Evolutionary conservation across 2,888 invertebrate species (phyloP).

Genomic region (Drosophila merina): DNA sequence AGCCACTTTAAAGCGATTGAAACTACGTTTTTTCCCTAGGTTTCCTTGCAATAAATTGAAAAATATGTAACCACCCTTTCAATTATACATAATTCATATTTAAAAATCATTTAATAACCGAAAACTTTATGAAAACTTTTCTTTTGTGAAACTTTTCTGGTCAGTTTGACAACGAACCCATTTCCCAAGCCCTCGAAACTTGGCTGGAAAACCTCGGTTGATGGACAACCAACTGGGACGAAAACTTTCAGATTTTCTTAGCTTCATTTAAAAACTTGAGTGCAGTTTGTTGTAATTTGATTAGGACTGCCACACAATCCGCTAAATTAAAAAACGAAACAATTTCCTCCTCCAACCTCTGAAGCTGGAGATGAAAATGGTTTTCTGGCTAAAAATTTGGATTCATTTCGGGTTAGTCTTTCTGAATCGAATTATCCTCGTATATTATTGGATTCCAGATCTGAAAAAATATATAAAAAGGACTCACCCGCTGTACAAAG

Average conservation of each 20-base stretch:
- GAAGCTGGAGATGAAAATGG: slow-evolving; percentile 16
- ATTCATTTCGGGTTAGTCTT: background rate
- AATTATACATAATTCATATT: slow-evolving; percentile 10
- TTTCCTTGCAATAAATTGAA: background rate
- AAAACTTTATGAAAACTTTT: slow-evolving; percentile 15
- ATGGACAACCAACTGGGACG: slow-evolving; percentile 23
- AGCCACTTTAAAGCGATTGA: too few relatives aligned
- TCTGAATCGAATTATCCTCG: slow-evolving; percentile 19
- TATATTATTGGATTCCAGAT: slow-evolving; percentile 16
- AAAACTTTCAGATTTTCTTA: slow-evolving; percentile 54
- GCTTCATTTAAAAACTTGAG: slow-evolving; percentile 32
- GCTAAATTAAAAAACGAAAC: slow-evolving; percentile 45
- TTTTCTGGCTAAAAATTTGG: slow-evolving; percentile 19
- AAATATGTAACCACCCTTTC: background rate
- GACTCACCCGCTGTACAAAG: slow-evolving; percentile 95
- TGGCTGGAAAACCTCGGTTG: slow-evolving; percentile 17
- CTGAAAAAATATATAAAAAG: background rate
- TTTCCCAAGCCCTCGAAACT: slow-evolving; percentile 33
- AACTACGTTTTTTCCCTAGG: too few relatives aligned
- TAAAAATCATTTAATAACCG: background rate
- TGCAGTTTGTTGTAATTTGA: slow-evolving; percentile 57
- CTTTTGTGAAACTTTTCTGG: slow-evolving; percentile 30
- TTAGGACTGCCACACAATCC: slow-evolving; percentile 55
- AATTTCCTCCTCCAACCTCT: slow-evolving; percentile 1
- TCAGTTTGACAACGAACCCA: slow-evolving; percentile 29